These are phyloP conservation scores for Octonoba sinensis DNA, from an alignment of 2,888 invertebrate species.

Conservation along the genomic window DNA sequence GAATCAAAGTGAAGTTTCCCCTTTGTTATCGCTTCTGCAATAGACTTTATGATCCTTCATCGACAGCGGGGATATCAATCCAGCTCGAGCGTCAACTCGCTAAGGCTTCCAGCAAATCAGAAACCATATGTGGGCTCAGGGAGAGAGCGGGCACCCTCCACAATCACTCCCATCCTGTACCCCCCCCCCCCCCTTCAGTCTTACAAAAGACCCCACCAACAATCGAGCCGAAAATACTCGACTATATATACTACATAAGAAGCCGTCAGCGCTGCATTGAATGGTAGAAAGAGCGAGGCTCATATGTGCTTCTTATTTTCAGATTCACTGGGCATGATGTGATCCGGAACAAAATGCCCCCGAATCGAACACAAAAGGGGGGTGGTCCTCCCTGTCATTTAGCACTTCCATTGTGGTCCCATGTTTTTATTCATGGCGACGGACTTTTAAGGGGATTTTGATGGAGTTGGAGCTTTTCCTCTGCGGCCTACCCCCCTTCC, in stretches of 20 bases:
- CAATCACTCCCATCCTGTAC: background rate
- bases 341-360: slow-evolving; percentile 28
- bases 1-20: no score
- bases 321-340: slow-evolving; percentile 15
- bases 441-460: slow-evolving; percentile 64
- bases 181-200: background rate
- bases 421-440: slow-evolving; percentile 55
- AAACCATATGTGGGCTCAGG: slow-evolving; percentile 44
- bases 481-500: background rate
- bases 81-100: background rate
- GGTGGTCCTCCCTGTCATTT: slow-evolving; percentile 53
- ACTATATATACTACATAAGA: slow-evolving; percentile 23
- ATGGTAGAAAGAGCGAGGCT: background rate
- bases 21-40: no score
- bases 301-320: no score
- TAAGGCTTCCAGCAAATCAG: slow-evolving; percentile 45
- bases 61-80: no score
- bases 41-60: no score
- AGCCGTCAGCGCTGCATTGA: slow-evolving; percentile 11
- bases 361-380: slow-evolving; percentile 3
- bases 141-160: slow-evolving; percentile 3
- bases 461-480: slow-evolving; percentile 43
- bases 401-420: slow-evolving; percentile 36
- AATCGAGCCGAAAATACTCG: background rate
- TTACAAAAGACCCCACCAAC: no score